A percentile compares a stretch with the other conserved stretches of the same genome.
These are phyloP conservation scores for Sinocyclocheilus grahami DNA, from an alignment of 2,113 vertebrate genomes.

Conservation along the genomic window DNA sequence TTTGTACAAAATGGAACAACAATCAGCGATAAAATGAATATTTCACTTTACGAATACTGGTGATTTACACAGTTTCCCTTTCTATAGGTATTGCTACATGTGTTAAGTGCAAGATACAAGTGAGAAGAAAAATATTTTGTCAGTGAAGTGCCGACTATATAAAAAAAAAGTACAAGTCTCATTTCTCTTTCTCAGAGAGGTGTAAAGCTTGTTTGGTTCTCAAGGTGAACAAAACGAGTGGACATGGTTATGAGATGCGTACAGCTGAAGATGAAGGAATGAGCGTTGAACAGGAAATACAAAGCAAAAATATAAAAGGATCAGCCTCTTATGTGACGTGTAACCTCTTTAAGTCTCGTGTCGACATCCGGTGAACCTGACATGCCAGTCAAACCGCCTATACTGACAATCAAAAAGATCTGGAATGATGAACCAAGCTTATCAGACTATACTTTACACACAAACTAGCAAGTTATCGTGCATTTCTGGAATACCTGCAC, in stretches of 20 bases:
- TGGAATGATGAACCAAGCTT: conserved; percentile 1
- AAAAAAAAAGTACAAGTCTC: conserved; percentile 78
- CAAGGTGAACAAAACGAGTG: conserved; percentile 65
- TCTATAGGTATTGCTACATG: conserved; percentile 85
- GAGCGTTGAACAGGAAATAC: conserved; percentile 1
- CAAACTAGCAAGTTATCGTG: background rate
- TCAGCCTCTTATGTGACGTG: background rate
- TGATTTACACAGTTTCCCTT: conserved; percentile 75
- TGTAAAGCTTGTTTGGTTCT: conserved; percentile 74
- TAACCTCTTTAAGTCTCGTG: background rate
- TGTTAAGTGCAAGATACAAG: conserved; percentile 86
- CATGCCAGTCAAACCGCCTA: background rate
- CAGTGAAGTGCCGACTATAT: conserved; percentile 78
- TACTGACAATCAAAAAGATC: background rate
- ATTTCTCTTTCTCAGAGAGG: conserved; percentile 68
- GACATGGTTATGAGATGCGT: conserved; percentile 62
- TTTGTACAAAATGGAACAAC: conserved; percentile 93
- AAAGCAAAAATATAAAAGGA: conserved; percentile 11
- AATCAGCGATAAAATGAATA: conserved; percentile 81
- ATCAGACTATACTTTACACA: background rate
- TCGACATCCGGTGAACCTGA: background rate
- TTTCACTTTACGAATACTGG: conserved; percentile 84
- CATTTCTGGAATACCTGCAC: background rate
- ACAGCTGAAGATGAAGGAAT: conserved; percentile 57
- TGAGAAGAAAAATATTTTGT: conserved; percentile 79